A percentile compares a stretch with the other conserved stretches of the same genome.
phyloP scores from a whole-genome alignment of 2,797 vertebrate genomes.

The Loriculus beryllinus region DNA sequence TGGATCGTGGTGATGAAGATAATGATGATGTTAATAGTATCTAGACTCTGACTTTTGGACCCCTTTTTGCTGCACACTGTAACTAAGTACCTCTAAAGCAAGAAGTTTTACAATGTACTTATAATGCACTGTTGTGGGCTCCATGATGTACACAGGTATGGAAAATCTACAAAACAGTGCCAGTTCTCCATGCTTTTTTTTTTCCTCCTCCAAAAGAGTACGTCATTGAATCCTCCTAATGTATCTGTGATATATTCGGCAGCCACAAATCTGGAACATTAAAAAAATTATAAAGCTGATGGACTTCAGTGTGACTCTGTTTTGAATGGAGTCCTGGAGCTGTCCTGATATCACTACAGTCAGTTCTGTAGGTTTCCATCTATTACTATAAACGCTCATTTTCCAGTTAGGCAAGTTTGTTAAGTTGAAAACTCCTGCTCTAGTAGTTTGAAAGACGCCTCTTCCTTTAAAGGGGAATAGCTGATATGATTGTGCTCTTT shows the following conservation, averaged over 20 bases:
- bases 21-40: background rate
- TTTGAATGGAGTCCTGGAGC: background rate
- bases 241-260: background rate
- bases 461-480: background rate
- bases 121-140: background rate
- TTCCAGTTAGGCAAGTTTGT: background rate
- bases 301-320: background rate
- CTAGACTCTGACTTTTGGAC: background rate
- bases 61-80: background rate
- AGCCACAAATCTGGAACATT: background rate
- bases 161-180: background rate
- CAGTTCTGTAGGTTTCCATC: background rate
- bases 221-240: background rate
- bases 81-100: background rate
- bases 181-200: background rate
- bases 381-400: background rate
- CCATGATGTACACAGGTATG: background rate
- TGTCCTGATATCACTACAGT: background rate
- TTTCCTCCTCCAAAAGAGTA: rapidly evolving
- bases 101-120: background rate
- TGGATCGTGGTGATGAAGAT: background rate
- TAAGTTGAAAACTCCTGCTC: background rate
- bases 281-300: background rate
- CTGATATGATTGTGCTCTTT: background rate
- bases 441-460: background rate